phyloP scores from a whole-genome alignment of 2,797 vertebrate species.

The Xyrichtys novacula region DNA sequence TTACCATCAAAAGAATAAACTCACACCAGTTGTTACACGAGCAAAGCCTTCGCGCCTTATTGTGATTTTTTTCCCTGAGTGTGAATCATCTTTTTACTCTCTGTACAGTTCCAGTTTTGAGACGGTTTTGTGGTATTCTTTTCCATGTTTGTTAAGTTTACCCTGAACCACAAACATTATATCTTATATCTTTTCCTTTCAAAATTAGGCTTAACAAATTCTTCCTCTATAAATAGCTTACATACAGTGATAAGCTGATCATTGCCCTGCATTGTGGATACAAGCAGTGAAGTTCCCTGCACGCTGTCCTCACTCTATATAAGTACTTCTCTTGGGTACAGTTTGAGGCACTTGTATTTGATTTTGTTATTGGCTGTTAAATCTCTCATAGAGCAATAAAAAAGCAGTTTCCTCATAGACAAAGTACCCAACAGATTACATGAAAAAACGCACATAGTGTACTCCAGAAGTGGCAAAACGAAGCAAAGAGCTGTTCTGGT shows the following conservation, averaged over 20 bases:
- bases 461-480: too few relatives aligned
- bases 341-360: neutral
- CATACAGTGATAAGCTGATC: too few relatives aligned
- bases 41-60: conserved; percentile 8
- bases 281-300: neutral
- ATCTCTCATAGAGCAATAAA: too few relatives aligned
- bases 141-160: neutral
- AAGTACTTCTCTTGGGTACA: neutral
- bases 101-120: conserved; percentile 11
- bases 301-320: too few relatives aligned
- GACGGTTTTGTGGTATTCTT: neutral
- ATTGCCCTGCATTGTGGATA: neutral
- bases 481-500: too few relatives aligned
- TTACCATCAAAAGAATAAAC: conserved; percentile 88
- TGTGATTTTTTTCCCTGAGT: conserved; percentile 15
- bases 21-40: conserved; percentile 66
- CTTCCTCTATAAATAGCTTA: neutral
- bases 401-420: too few relatives aligned
- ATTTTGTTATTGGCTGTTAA: neutral
- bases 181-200: neutral
- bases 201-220: neutral
- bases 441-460: too few relatives aligned
- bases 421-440: too few relatives aligned
- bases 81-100: conserved; percentile 3
- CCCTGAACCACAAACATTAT: neutral